Percentiles rank a stretch among this genome's conserved stretches.
Conservation (phyloP, 1,140 invertebrate genomes). For the Mactra quadrangularis region DNA sequence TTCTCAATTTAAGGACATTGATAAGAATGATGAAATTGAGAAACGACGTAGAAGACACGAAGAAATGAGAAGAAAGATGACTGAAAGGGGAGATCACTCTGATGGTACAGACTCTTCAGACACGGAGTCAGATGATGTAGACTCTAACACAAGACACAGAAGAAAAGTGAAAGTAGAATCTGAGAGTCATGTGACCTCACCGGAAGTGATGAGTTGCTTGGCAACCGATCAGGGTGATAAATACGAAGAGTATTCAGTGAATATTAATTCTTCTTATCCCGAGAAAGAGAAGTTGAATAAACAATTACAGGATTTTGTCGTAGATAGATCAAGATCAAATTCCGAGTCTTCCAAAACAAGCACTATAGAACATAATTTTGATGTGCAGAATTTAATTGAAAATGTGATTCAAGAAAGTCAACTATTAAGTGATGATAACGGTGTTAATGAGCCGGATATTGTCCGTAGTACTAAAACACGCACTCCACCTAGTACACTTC, state of each 20-base stretch:
- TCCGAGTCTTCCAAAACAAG: conserved; percentile 14
- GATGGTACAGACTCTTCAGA: conserved; percentile 22
- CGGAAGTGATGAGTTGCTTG: no score
- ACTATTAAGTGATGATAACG: conserved; percentile 58
- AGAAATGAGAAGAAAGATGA: conserved; percentile 93
- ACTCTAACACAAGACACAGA: not conserved
- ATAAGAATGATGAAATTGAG: conserved; percentile 80
- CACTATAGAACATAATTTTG: conserved; percentile 51
- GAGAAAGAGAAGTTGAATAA: conserved; percentile 73
- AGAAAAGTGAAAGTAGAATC: not conserved
- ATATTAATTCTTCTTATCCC: conserved; percentile 67
- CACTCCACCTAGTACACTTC: conserved; percentile 75
- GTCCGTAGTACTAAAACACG: conserved; percentile 94
- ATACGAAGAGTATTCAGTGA: conserved; percentile 58
- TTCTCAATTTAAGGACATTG: conserved; percentile 71
- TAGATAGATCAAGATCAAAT: not conserved
- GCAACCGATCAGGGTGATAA: conserved; percentile 25
- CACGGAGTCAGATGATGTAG: conserved; percentile 51
- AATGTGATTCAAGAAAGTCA: conserved; percentile 72
- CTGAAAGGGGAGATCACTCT: conserved; percentile 66
- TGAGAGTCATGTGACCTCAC: no score
- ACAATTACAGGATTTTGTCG: conserved; percentile 53
- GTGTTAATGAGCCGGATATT: conserved; percentile 91
- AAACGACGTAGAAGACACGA: conserved; percentile 89
- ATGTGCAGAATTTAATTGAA: conserved; percentile 69